Conservation (phyloP, 2,888 invertebrate genomes). For the Drosophila kambysellisi region DNA sequence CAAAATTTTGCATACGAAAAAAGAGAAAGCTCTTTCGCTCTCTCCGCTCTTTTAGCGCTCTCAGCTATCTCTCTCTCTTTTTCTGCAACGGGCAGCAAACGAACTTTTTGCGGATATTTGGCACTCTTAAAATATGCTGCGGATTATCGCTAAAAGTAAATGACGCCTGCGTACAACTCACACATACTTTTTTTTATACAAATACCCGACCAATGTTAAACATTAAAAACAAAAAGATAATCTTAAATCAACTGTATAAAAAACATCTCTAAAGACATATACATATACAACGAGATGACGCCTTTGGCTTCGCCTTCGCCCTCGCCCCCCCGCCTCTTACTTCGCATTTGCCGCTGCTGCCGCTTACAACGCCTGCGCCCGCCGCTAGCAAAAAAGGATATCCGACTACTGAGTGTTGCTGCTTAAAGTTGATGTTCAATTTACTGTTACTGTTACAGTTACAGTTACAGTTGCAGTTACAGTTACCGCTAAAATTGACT, state of each 20-base stretch:
- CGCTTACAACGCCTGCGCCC: conserved; percentile 61
- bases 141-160: conserved; percentile 82
- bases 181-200: conserved; percentile 38
- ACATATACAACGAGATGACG: conserved; percentile 33
- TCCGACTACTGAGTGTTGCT: conserved; percentile 62
- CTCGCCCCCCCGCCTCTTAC: conserved; percentile 26
- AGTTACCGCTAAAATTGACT: conserved; percentile 29
- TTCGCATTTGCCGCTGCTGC: conserved; percentile 48
- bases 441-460: conserved; percentile 29
- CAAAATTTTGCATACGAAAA: conserved; percentile 24
- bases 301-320: conserved; percentile 35
- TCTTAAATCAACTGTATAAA: conserved; percentile 23
- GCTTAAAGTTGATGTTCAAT: conserved; percentile 40
- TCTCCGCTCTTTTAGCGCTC: neutral
- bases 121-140: conserved; percentile 84
- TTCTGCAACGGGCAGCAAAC: conserved; percentile 49
- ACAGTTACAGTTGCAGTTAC: conserved; percentile 20
- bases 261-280: conserved; percentile 26
- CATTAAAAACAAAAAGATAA: conserved; percentile 12
- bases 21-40: neutral
- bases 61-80: neutral
- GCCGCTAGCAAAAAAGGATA: conserved; percentile 59
- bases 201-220: conserved; percentile 15
- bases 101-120: conserved; percentile 82
- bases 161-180: conserved; percentile 57